Base-by-base conservation (phyloP, 2,797 vertebrate genomes). In the Malacoctenus gilli region DNA sequence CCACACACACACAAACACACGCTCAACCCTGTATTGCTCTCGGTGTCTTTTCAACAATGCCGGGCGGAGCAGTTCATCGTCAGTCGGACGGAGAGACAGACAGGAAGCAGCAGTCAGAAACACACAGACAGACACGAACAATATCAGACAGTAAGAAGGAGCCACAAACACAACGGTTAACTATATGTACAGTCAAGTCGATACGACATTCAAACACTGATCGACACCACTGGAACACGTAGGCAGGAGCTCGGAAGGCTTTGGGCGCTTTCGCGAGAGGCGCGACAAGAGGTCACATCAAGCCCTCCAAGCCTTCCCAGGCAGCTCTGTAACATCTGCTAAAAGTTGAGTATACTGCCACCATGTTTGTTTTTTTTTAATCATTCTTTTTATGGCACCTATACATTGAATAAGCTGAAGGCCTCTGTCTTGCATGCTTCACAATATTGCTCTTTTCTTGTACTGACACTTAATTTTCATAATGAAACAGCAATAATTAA, bases 141-240 rank as follows among this genome's bases (percentile, higher is more conserved):
- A 64, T 40, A 53, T 16, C 51, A 57, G 59, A 83, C 23, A 16
- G 44, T 13, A 46, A 66, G 53, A 47, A 76, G 46, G 68, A 78
- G 48, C 65, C 58, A 83, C 66, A 75, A 50, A 70, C 42, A 84
- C 64, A 28, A 80, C 75, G 40, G 25, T 57, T 65, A 82, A 62
- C n/a, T n/a, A 74, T 83, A 82, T 75, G 56, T 85, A 75, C 80
- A 85, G 54, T 52, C 1, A 13, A 70, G 72, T 68, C 16, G 39
- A 75, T 65, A 83, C 66, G 68, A 83, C 75, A 79, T 13, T 65
- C 58, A 76, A 68, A 83, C 79, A 84, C 56, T 58, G 68, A 77
- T 36, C 5, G 59, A 85, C 74, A 35, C 56, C 60, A 82, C 59
- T 61, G 41, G 46, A 72, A 82, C 60, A 63, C 73, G 73, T 59